A percentile compares a stretch with the other conserved stretches of the same genome.
phyloP scores from a whole-genome alignment of 2,113 vertebrate genomes.

The Chamaea fasciata region DNA sequence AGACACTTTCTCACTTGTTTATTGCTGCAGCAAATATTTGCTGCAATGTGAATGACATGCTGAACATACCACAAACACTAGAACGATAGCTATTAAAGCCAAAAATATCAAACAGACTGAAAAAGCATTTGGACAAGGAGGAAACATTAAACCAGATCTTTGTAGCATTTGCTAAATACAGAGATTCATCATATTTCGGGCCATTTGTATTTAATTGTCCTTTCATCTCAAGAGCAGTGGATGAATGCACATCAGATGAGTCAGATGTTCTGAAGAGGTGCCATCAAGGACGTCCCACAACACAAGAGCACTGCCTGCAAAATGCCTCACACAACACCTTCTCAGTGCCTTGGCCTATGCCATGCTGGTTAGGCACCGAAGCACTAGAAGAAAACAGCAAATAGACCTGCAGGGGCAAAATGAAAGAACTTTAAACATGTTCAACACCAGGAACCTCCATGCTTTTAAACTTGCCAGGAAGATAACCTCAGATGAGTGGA shows the following conservation, averaged over 20 bases:
- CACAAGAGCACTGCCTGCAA: neutral
- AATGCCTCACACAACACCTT: neutral
- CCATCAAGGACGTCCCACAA: constrained; percentile 25
- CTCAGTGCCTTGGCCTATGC: neutral
- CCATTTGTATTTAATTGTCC: constrained; percentile 49
- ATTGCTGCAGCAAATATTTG: neutral
- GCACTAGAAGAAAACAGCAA: neutral
- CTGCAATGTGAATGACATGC: constrained; percentile 14
- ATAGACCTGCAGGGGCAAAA: neutral
- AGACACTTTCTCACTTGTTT: neutral
- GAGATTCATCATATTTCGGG: constrained; percentile 29
- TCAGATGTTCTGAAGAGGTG: constrained; percentile 48
- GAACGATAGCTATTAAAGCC: neutral
- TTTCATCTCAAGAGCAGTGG: constrained; percentile 37
- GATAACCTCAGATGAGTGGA: neutral
- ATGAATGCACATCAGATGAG: constrained; percentile 47
- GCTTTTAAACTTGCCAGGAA: neutral
- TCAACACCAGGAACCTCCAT: neutral
- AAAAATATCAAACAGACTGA: constrained; percentile 33
- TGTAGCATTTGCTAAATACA: constrained; percentile 47
- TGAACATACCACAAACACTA: constrained; percentile 22
- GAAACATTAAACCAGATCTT: constrained; percentile 35
- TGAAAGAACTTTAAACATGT: neutral
- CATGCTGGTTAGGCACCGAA: neutral
- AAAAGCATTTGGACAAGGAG: constrained; percentile 34